phyloP scores from a whole-genome alignment of 1,140 invertebrate genomes.

The Caerostris darwini region DNA sequence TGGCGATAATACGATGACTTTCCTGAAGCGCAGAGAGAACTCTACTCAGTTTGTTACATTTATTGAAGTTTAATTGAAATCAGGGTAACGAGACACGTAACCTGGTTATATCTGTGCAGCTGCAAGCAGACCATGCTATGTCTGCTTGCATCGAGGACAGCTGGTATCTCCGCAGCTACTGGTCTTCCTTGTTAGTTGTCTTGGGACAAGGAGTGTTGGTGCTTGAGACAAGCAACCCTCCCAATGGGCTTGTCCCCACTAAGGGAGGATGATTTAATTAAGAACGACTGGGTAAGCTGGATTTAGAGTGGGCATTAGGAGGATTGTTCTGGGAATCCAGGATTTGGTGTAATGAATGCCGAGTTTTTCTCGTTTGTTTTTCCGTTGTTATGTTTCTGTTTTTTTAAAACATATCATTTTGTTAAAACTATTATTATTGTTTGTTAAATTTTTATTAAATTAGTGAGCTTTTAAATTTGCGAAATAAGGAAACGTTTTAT shows the following conservation, averaged over 20 bases:
- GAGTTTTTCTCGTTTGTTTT: no score
- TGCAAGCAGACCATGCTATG: conserved; percentile 14
- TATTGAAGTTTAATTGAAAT: conserved; percentile 57
- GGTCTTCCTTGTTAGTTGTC: conserved; percentile 17
- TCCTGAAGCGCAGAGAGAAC: no score
- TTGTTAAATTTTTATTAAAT: no score
- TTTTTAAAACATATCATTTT: no score
- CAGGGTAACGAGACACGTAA: conserved; percentile 5
- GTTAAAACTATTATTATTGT: no score
- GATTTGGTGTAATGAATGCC: background rate
- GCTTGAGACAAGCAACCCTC: conserved; percentile 3
- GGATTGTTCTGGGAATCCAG: background rate
- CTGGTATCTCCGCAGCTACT: conserved; percentile 3
- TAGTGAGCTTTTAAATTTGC: no score
- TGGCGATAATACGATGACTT: background rate
- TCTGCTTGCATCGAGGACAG: background rate
- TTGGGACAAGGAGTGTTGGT: background rate
- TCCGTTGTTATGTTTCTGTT: no score
- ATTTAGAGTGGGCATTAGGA: background rate
- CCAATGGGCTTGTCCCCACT: background rate
- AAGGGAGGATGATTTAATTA: conserved; percentile 45
- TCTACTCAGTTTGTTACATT: background rate
- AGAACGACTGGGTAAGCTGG: background rate
- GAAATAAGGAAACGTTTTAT: no score
- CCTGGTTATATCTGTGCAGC: background rate